Base-by-base conservation (phyloP, 2,797 vertebrate genomes). In the Leucoraja ocellata region DNA sequence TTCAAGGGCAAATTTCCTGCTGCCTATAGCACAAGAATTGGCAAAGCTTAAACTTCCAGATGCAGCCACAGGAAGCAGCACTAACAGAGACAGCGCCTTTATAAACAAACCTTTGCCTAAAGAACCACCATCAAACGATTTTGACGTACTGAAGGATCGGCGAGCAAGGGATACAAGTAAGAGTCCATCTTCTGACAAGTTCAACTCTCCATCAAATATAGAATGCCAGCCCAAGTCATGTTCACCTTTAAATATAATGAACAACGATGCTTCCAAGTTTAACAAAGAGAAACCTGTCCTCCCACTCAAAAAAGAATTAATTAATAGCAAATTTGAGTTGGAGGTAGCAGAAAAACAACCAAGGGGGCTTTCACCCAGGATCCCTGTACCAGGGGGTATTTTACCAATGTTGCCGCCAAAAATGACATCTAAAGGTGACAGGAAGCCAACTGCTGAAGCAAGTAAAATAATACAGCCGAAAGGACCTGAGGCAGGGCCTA, bases 401-500 rank as follows among this genome's bases (percentile, higher is more conserved):
- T 23, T 98, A 95, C 97, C 98, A 0, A 94, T 97, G 94, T 96
- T 97, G 25, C 93, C 97, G 1, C 97, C 97, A 25, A 99, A 98
- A 94, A 61, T 95, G 0, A 93, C 95, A 0, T 96, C 97, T 1
- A 98, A 98, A 94, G 96, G 97, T 0, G 95, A 96, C 92, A 98
- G 97, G 95, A 97, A 97, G 63, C 95, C 96, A 23, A 76, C 4
- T 76, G 90, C 71, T 92, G 90, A 92, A 58, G 68, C 90, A 74
- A 92, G 68, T 91, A 91, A 91, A 91, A 54, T 46, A 46, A 25
- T 68, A 46, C 97, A 97, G 93, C 96, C 98, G 93, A 97, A 97
- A 77, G 99, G 99, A 1, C 96, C 99, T 84, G 99, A 99, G 95
- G 99, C 98, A 28, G 98, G 98, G 86, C 98, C 99, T 95, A 99